phyloP scores from a whole-genome alignment of 2,113 vertebrate genomes.

The Bostrychus sinensis region DNA sequence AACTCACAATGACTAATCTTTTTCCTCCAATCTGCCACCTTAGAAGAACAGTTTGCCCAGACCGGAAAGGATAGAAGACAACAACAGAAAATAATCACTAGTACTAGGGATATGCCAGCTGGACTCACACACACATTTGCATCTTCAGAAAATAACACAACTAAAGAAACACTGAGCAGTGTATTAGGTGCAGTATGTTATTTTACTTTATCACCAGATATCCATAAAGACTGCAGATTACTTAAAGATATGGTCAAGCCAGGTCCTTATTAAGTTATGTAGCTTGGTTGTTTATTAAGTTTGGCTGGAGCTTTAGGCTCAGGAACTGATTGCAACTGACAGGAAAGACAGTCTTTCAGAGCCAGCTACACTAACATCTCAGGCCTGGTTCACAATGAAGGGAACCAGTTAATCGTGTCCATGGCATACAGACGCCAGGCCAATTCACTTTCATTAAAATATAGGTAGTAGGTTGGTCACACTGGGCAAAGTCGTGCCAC shows the following conservation, averaged over 20 bases:
- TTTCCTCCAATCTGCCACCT: conserved; percentile 28
- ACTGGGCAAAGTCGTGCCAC: no score
- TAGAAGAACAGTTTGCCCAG: conserved; percentile 14
- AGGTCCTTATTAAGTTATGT: conserved; percentile 41
- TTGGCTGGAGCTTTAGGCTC: conserved; percentile 51
- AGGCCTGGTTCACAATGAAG: conserved; percentile 44
- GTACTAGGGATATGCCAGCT: not conserved
- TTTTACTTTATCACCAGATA: no score
- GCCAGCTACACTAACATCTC: conserved; percentile 57
- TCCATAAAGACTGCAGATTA: not conserved
- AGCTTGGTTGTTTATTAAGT: conserved; percentile 54
- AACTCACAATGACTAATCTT: conserved; percentile 15
- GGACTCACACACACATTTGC: not conserved
- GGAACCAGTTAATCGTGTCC: conserved; percentile 5
- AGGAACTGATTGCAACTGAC: conserved; percentile 69
- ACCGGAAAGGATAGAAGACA: conserved; percentile 34
- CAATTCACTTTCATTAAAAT: not conserved
- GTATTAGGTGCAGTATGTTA: no score
- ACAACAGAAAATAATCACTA: not conserved
- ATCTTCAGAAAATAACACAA: not conserved
- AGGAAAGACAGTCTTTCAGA: conserved; percentile 67
- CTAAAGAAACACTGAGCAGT: no score
- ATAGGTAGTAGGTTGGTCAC: no score
- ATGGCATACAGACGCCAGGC: conserved; percentile 4
- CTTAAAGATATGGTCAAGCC: conserved; percentile 2